These are phyloP conservation scores for Cryptus viduatorius DNA, from an alignment of 2,888 invertebrate species.

Conservation along the genomic window DNA sequence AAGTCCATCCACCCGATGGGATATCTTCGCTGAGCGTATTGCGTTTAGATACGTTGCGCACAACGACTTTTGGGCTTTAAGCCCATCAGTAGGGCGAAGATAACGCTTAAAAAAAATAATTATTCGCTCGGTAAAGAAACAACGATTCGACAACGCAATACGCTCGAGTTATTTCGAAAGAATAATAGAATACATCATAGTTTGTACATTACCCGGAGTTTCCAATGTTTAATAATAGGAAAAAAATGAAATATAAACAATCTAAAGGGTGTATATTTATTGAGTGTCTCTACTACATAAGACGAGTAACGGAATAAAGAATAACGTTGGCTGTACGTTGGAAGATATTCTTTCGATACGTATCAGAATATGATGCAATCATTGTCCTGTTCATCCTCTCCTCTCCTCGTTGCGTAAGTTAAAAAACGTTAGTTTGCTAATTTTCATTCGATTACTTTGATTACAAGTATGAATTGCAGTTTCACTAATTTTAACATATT, in stretches of 20 bases:
- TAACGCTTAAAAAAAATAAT: background rate
- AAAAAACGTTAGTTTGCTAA: no score
- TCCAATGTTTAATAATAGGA: conserved; percentile 17
- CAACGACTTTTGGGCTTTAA: background rate
- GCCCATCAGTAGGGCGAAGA: background rate
- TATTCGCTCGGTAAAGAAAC: background rate
- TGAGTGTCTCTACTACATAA: background rate
- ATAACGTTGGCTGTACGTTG: background rate
- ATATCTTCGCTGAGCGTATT: conserved; percentile 30
- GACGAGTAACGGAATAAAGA: background rate
- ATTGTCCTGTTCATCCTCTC: background rate
- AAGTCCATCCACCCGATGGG: conserved; percentile 61
- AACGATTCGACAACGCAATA: conserved; percentile 3
- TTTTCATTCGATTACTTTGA: no score
- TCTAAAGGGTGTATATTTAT: background rate
- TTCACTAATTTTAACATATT: no score
- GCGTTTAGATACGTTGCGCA: conserved; percentile 21
- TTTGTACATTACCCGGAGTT: conserved; percentile 20
- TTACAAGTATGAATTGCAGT: no score
- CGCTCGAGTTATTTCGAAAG: background rate
- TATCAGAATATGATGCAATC: background rate
- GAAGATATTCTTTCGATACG: background rate
- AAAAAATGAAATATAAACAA: background rate
- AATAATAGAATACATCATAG: conserved; percentile 1
- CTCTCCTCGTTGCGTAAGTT: background rate